phyloP scores from a whole-genome alignment of 2,797 vertebrate genomes.

The Mionectes olivaceus region DNA sequence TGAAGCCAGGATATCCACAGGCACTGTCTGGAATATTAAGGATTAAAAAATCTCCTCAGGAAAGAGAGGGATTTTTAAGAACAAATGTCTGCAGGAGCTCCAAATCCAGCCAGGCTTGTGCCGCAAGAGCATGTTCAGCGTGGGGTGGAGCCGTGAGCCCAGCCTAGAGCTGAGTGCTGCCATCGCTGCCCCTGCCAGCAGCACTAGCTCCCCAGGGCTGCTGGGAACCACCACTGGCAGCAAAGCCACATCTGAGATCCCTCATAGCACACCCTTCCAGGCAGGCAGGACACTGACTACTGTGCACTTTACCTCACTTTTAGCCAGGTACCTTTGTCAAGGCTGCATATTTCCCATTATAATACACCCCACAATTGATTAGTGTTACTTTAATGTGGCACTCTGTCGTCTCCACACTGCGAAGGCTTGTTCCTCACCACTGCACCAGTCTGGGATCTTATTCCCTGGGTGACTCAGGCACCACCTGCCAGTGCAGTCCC shows the following conservation, averaged over 20 bases:
- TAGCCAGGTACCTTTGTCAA: neutral
- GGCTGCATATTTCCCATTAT: neutral
- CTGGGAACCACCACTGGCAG: neutral
- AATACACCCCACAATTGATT: rapidly evolving
- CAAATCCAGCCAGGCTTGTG: neutral
- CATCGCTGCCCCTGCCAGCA: neutral
- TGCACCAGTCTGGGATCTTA: neutral
- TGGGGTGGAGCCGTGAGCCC: rapidly evolving
- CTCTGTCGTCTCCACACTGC: neutral
- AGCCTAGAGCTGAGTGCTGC: rapidly evolving
- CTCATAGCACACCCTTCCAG: neutral
- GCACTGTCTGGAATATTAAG: neutral
- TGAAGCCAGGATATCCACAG: neutral
- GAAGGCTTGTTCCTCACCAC: neutral
- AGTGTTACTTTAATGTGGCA: neutral
- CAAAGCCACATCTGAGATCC: neutral
- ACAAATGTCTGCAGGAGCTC: conserved; percentile 15
- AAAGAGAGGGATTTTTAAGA: conserved; percentile 5
- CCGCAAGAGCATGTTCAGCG: neutral
- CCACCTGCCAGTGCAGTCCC: neutral
- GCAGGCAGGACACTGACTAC: neutral
- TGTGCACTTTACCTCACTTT: rapidly evolving
- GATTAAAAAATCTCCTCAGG: neutral
- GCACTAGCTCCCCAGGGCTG: neutral
- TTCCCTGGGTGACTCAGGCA: neutral